Percentiles rank a stretch among this genome's conserved stretches.
Conservation (phyloP, 2,888 invertebrate species). For the Tiphia femorata region DNA sequence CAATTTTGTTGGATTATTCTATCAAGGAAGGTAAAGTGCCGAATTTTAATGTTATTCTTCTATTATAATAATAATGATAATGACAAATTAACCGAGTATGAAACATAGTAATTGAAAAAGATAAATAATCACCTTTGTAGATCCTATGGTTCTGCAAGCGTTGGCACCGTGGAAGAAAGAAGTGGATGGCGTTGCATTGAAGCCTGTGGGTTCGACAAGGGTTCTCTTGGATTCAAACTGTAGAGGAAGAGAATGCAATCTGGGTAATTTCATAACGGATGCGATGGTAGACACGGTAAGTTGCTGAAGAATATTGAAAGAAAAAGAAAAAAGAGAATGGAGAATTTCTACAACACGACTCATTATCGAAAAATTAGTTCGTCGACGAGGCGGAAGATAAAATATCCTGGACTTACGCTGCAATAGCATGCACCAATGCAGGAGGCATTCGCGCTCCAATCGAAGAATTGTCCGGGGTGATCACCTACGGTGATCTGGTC, state of each 20-base stretch:
- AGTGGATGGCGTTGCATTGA: constrained; percentile 72
- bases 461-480: constrained; percentile 61
- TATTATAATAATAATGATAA: background rate
- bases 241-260: constrained; percentile 76
- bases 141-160: constrained; percentile 73
- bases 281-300: constrained; percentile 78
- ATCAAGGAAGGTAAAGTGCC: constrained; percentile 75
- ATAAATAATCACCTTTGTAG: constrained; percentile 64
- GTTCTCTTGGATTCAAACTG: constrained; percentile 75
- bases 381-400: constrained; percentile 68
- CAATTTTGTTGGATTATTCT: constrained; percentile 76
- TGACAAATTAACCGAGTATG: background rate
- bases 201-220: constrained; percentile 73
- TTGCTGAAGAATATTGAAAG: too few relatives aligned
- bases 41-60: background rate
- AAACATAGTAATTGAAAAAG: background rate
- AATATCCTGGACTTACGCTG: constrained; percentile 76
- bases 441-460: constrained; percentile 81
- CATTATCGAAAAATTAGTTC: too few relatives aligned
- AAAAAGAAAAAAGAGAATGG: too few relatives aligned
- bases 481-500: constrained; percentile 79
- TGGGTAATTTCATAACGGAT: constrained; percentile 82
- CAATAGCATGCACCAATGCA: constrained; percentile 77
- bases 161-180: constrained; percentile 74
- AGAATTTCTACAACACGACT: too few relatives aligned